These are phyloP conservation scores for Phenganax marumi DNA, from an alignment of 92 coral and sea anemone genomes.

Conservation along the genomic window DNA sequence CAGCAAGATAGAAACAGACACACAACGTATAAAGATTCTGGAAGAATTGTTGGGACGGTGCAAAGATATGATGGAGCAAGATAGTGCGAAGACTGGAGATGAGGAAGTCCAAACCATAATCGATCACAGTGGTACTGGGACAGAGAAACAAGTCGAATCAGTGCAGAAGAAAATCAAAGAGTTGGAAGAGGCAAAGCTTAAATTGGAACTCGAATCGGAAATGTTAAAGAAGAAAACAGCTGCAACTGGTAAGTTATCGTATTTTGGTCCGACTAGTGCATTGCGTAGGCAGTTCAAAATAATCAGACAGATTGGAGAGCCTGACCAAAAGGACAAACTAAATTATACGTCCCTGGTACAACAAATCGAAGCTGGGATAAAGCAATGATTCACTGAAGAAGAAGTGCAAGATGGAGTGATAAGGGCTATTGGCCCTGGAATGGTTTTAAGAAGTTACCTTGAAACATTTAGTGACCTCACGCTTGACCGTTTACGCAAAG, in stretches of 20 bases:
- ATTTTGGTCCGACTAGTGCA: conserved; percentile 31
- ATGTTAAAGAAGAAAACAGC: background rate
- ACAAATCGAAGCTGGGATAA: conserved; percentile 54
- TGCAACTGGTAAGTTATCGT: background rate
- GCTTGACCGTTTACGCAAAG: conserved; percentile 56
- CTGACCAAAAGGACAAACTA: conserved; percentile 64
- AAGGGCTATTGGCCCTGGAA: conserved; percentile 54
- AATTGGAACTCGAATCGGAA: background rate
- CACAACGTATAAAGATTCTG: background rate
- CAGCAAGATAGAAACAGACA: background rate
- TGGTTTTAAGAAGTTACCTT: conserved; percentile 57
- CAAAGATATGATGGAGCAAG: background rate
- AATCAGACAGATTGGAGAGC: conserved; percentile 64
- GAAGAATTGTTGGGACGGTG: background rate
- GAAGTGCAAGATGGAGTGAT: conserved; percentile 61
- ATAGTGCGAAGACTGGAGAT: background rate
- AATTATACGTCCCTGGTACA: conserved; percentile 55
- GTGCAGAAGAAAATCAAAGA: background rate
- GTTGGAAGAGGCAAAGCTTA: background rate
- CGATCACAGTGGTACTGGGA: no score
- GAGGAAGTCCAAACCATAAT: background rate
- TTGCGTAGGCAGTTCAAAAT: conserved; percentile 57
- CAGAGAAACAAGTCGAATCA: background rate
- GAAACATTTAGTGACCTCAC: conserved; percentile 57
- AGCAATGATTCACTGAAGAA: conserved; percentile 43